Conservation (phyloP, 2,888 invertebrate genomes). For the Eupsilia transversa region DNA sequence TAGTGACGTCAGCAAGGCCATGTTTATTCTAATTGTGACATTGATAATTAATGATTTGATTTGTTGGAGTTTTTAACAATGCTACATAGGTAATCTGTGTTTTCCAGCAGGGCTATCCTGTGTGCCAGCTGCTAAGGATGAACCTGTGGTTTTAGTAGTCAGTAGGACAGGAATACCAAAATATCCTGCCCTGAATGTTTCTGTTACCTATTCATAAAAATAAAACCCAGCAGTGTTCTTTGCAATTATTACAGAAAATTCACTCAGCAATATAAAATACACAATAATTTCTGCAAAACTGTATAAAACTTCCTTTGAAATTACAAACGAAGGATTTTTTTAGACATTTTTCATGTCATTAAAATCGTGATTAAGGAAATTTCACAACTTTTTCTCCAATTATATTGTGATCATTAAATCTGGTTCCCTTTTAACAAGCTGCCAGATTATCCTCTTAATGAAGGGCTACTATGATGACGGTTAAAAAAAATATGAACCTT, state of each 20-base stretch:
- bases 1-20: constrained; percentile 39
- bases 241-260: not conserved
- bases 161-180: not conserved
- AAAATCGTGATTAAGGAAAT: constrained; percentile 17
- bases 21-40: constrained; percentile 26
- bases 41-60: constrained; percentile 35
- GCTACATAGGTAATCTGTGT: not conserved
- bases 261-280: not conserved
- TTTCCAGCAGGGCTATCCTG: not conserved
- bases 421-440: constrained; percentile 43
- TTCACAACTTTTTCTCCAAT: constrained; percentile 39
- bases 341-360: not conserved
- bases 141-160: not conserved
- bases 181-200: not conserved
- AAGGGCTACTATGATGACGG: constrained; percentile 30
- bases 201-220: too few species aligned
- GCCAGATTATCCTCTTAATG: constrained; percentile 44
- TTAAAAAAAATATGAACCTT: constrained; percentile 21
- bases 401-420: constrained; percentile 45
- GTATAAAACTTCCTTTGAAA: not conserved
- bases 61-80: not conserved
- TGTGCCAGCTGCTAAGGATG: not conserved
- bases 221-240: not conserved
- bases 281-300: not conserved
- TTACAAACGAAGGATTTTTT: not conserved